Evolutionary conservation across 1,140 invertebrate genomes (phyloP), one percentile per base, ranked within the genome.

Genomic region (Lepidurus packardi): DNA sequence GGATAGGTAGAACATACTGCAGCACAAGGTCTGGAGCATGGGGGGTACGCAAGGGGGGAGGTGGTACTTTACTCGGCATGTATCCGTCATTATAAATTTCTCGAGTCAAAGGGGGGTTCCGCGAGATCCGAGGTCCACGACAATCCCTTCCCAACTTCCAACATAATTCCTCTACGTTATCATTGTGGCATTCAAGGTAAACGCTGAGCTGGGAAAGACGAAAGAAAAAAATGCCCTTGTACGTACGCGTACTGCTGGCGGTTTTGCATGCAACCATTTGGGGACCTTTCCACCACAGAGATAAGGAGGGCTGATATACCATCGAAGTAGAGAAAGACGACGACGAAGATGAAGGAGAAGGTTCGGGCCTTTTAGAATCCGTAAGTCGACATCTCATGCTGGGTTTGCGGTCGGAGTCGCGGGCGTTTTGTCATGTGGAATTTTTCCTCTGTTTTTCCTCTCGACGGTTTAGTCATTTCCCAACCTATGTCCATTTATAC

Each of bases 31-130:
- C 7, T 3, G 53, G 21, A 65, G 53, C 53, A 21, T 21, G 53
- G 13, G 53, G 13, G 34, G 34, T 4, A 34, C 34, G 34, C 21
- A 65, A 13, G 6, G 53, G 47, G 16, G 6, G 53, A 21, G 53
- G 53, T 21, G 6, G 21, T 65, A 21, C 53, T 13, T 65, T n/a
- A 34, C 34, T 16, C 53, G 53, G 53, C 53, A 65, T 65, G 53
- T 65, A 65, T 13, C 53, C 53, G 16, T 65, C 53, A 65, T 65
- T 65, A 65, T 65, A 65, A 65, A 65, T 65, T 65, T 65, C 53
- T 65, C 53, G 53, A 65, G 53, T 65, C 53, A 65, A 65, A 65
- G 53, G 53, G 53, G 53, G 53, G 53, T 65, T 65, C 53, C 53
- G 13, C 21, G 53, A 9, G 53, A 65, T 65, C 53, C 53, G 6